Percentiles rank a stretch among this genome's conserved stretches.
Evolutionary conservation across 2,888 invertebrate species (phyloP).

Genomic region (Erebia epiphron): DNA sequence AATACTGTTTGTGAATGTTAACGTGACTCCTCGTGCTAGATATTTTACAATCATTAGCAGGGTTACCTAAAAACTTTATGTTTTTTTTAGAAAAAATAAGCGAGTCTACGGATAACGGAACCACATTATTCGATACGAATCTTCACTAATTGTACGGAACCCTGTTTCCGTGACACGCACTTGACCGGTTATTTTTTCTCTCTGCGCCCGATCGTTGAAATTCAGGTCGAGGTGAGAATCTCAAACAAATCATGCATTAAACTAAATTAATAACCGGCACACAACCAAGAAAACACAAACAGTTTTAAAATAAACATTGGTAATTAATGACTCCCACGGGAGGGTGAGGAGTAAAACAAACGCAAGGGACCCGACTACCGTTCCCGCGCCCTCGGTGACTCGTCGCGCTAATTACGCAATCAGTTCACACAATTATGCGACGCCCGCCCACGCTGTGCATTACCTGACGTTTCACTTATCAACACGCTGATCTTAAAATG

Average conservation of each 20-base stretch:
- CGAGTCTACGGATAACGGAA: too few relatives aligned
- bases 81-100: too few relatives aligned
- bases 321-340: conserved; percentile 78
- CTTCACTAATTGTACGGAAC: too few relatives aligned
- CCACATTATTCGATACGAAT: too few relatives aligned
- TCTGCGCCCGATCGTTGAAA: neutral
- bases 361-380: conserved; percentile 33
- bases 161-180: too few relatives aligned
- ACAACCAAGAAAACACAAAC: conserved; percentile 29
- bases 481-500: conserved; percentile 25
- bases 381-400: conserved; percentile 77
- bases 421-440: conserved; percentile 79
- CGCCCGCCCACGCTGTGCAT: conserved; percentile 37
- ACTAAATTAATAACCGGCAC: neutral
- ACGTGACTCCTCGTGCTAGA: too few relatives aligned
- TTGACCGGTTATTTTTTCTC: neutral
- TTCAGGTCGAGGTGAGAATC: conserved; percentile 8
- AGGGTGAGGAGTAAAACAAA: conserved; percentile 49
- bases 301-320: conserved; percentile 51
- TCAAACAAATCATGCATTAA: conserved; percentile 6
- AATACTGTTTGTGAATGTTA: too few relatives aligned
- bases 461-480: conserved; percentile 40
- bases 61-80: too few relatives aligned
- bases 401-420: conserved; percentile 77
- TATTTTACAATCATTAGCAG: too few relatives aligned